Evolutionary conservation across 2,797 vertebrate genomes (phyloP), one percentile per base, ranked within the genome.

Genomic region (Pangasius sanitwongsei): DNA sequence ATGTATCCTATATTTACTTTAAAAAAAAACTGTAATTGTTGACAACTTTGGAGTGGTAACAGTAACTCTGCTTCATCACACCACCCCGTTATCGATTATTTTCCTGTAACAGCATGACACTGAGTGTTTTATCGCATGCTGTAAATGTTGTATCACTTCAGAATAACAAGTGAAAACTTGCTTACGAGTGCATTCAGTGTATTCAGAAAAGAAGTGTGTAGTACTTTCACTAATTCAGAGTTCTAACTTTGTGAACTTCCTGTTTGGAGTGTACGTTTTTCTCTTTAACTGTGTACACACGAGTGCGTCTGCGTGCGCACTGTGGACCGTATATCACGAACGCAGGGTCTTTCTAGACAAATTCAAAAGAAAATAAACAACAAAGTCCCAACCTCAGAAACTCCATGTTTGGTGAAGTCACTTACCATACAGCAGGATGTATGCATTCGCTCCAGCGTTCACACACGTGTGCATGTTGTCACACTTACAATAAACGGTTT

Each of bases 301-400:
- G 6, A 25, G 20, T 12, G 3, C n/a, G 1, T 81, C 15, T 77
- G 44, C 5, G 2, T 34, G 53, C 53, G 3, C 18, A 59, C 3
- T n/a, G 44, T 18, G 11, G 50, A 23, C 20, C 16, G 50, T 48
- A 31, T 9, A 69, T 41, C 20, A 15, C 6, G 13, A 63, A 11
- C 18, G 1, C 12, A 48, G 25, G 69, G 63, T 72, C 65, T 63
- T 87, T 87, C 53, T 72, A 31, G 6, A 67, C 88, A 92, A 87
- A 93, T 92, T 93, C 87, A 63, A 28, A 41, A 78, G 89, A 90
- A 91, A 69, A 41, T 86, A 48, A 48, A 86, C 37, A 74, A n/a
- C 55, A 87, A 90, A 90, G 85, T 55, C 48, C 50, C n/a, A 77
- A 92, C 89, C 91, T 91, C 91, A 93, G 90, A 93, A 92, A 90